These are phyloP conservation scores for Griposia aprilina DNA, from an alignment of 2,888 invertebrate genomes.

Conservation along the genomic window DNA sequence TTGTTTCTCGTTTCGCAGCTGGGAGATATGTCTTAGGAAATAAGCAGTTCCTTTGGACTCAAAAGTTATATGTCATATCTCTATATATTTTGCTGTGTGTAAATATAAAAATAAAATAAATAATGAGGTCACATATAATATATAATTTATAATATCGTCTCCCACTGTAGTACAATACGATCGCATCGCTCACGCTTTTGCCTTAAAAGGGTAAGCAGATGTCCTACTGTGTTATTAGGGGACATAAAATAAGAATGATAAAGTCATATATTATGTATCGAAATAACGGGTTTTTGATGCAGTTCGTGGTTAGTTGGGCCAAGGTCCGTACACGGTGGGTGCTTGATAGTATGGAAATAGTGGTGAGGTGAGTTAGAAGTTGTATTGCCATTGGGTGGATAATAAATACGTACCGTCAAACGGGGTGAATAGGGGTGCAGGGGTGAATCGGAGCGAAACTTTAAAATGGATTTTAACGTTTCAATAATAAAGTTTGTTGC, in stretches of 20 bases:
- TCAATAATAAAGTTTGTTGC: too few relatives aligned
- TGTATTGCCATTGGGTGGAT: not conserved
- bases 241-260: conserved; percentile 8
- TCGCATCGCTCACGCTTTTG: conserved; percentile 47
- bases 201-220: conserved; percentile 33
- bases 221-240: conserved; percentile 15
- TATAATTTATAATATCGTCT: not conserved
- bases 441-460: too few relatives aligned
- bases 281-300: too few relatives aligned
- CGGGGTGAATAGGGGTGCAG: too few relatives aligned
- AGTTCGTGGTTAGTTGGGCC: too few relatives aligned
- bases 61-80: not conserved
- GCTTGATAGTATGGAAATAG: not conserved
- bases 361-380: not conserved
- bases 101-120: not conserved
- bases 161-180: conserved; percentile 24
- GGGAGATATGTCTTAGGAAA: not conserved
- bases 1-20: too few relatives aligned
- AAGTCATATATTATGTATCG: conserved; percentile 14
- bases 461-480: too few relatives aligned
- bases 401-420: not conserved
- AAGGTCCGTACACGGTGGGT: not conserved
- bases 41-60: not conserved
- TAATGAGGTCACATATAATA: conserved; percentile 3
- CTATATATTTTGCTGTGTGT: not conserved